A percentile compares a stretch with the other conserved stretches of the same genome.
phyloP scores from a whole-genome alignment of 2,113 vertebrate genomes.

The Campylomormyrus tamandua region DNA sequence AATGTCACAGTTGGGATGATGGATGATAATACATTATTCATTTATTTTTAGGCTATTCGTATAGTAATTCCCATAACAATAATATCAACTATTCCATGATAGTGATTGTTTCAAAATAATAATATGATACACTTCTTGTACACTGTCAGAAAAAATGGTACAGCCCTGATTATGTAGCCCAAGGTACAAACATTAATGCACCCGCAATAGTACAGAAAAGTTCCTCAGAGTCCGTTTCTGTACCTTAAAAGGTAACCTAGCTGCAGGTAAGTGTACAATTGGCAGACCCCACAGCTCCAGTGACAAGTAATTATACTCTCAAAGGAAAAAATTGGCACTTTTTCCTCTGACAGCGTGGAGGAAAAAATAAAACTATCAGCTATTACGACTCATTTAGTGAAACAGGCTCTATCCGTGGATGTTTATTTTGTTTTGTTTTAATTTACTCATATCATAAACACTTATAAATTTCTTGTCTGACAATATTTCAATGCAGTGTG shows the following conservation, averaged over 20 bases:
- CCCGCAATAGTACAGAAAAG: background rate
- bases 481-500: background rate
- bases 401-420: background rate
- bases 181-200: background rate
- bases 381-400: background rate
- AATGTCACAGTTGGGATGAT: no score
- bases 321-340: background rate
- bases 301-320: background rate
- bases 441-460: background rate
- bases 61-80: background rate
- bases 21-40: background rate
- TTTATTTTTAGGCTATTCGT: background rate
- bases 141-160: background rate
- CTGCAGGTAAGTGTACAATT: background rate
- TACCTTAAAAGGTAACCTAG: background rate
- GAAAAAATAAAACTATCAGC: background rate
- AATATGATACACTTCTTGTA: background rate
- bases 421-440: background rate
- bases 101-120: background rate
- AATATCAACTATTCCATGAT: background rate
- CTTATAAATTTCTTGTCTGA: background rate
- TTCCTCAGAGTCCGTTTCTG: background rate
- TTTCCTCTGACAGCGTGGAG: background rate
- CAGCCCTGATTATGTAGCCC: background rate
- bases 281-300: background rate